Base-by-base conservation (phyloP, 2,797 vertebrate genomes). In the Holocentrus rufus region DNA sequence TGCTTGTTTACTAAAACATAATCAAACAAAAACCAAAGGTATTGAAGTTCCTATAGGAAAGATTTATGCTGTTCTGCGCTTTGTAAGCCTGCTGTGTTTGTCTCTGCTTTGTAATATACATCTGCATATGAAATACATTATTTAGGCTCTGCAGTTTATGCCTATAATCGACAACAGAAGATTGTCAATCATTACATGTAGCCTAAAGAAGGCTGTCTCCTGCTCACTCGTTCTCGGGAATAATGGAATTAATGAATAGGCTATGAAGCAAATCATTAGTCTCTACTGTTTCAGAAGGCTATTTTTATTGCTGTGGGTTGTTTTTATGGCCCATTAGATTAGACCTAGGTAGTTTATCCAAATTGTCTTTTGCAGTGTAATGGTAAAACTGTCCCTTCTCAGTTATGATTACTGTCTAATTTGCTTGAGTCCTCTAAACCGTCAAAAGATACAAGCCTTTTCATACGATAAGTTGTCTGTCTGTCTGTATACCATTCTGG, bases 261-360 rank as follows among this genome's bases (percentile, higher is more conserved):
- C 79, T 76, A 85, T 85, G 68, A 81, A 66, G 68, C 59, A 80
- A 81, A 80, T 86, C 47, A 77, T 81, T 76, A 30, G 27, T 58
- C 71, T 85, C 22, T 44, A 76, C 55, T 52, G 70, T 76, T 78
- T 82, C 67, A 2, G 57, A 63, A 81, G 60, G 76, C 70, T 68
- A 65, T 83, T 84, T 31, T 85, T 84, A 80, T 81, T 68, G 34
- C 62, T 34, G 1, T 64, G n/a, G 54, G 27, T 56, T 18, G 79
- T 67, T 62, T 81, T 77, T 82, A 83, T 67, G 86, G 70, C 69
- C 66, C 82, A 86, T 83, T 89, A 84, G 74, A 76, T 82, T 63
- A 79, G 74, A 76, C 39, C 2, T 30, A 73, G 71, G 80, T 82
- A 31, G 81, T 86, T 78, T 71, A 42, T 73, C 74, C 68, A 76